A percentile compares a stretch with the other conserved stretches of the same genome.
Conservation (phyloP, 2,113 vertebrate genomes). For the Xyrauchen texanus region DNA sequence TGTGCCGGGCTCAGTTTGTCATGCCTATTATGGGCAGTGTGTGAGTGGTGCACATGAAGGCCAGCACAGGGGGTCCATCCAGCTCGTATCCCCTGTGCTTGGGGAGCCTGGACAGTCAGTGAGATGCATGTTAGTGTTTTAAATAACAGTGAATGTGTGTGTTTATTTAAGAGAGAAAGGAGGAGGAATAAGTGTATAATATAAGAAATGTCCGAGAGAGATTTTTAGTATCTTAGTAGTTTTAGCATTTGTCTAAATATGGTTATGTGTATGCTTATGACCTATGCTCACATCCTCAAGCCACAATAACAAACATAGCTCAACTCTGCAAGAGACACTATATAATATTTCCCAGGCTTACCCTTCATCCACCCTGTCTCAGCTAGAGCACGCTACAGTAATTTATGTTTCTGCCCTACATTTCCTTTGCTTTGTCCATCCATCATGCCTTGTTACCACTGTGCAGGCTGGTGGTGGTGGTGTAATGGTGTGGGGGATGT, state of each 20-base stretch:
- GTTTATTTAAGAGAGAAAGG: slow-evolving; percentile 13
- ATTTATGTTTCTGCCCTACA: slow-evolving; percentile 28
- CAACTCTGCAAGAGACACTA: not conserved
- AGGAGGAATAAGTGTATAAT: no score
- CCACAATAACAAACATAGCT: slow-evolving; percentile 18
- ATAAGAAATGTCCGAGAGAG: no score
- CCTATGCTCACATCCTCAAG: not conserved
- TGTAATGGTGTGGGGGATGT: no score
- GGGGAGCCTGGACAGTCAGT: no score
- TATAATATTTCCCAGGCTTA: slow-evolving; percentile 17
- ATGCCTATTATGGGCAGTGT: no score
- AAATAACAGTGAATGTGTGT: slow-evolving; percentile 11
- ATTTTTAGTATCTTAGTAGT: no score
- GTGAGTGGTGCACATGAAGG: no score
- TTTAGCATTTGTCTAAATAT: slow-evolving; percentile 19
- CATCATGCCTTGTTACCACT: no score
- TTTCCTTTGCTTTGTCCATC: not conserved
- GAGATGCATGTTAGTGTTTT: not conserved
- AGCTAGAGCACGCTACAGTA: not conserved
- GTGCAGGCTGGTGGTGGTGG: no score
- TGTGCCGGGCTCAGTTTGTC: slow-evolving; percentile 16
- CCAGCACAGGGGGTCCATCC: no score
- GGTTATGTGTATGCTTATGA: not conserved
- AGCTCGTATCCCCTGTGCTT: no score
- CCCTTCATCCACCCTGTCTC: slow-evolving; percentile 25